Evolutionary conservation across 2,888 invertebrate genomes (phyloP).

Genomic region (Dromius quadrimaculatus): DNA sequence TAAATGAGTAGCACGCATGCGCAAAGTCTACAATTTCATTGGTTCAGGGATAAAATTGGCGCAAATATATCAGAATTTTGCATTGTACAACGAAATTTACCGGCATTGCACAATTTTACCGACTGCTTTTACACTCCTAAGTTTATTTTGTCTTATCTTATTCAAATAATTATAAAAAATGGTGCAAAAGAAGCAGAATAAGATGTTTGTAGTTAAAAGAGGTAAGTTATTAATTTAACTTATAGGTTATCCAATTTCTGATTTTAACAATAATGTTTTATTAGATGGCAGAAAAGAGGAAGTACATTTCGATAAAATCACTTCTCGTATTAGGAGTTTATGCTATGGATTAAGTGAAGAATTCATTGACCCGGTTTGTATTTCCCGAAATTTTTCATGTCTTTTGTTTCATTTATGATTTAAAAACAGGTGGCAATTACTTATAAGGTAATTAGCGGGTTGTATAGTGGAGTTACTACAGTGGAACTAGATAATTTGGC

Average conservation of each 20-base stretch:
- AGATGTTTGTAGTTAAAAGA: constrained; percentile 69
- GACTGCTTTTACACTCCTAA: not conserved
- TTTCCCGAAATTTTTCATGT: constrained; percentile 8
- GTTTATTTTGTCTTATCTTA: not conserved
- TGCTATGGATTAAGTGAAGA: constrained; percentile 97
- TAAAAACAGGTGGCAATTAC: constrained; percentile 80
- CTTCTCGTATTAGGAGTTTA: constrained; percentile 92
- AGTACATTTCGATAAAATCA: constrained; percentile 98
- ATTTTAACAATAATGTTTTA: constrained; percentile 54
- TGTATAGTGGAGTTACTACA: constrained; percentile 97
- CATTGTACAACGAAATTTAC: constrained; percentile 16
- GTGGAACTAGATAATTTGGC: constrained; percentile 97
- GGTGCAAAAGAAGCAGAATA: constrained; percentile 67
- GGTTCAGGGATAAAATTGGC: constrained; percentile 28
- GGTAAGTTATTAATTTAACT: constrained; percentile 62
- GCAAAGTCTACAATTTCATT: constrained; percentile 4
- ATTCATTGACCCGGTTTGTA: constrained; percentile 94
- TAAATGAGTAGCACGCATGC: constrained; percentile 14
- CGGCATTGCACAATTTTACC: not conserved
- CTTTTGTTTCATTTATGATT: no score
- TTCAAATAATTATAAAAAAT: constrained; percentile 59
- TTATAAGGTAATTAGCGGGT: constrained; percentile 91
- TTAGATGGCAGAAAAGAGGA: constrained; percentile 90
- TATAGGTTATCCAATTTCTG: constrained; percentile 23
- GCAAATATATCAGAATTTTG: constrained; percentile 27